Evolutionary conservation across 2,888 invertebrate genomes (phyloP).

Genomic region (Hofmannophila pseudospretella): DNA sequence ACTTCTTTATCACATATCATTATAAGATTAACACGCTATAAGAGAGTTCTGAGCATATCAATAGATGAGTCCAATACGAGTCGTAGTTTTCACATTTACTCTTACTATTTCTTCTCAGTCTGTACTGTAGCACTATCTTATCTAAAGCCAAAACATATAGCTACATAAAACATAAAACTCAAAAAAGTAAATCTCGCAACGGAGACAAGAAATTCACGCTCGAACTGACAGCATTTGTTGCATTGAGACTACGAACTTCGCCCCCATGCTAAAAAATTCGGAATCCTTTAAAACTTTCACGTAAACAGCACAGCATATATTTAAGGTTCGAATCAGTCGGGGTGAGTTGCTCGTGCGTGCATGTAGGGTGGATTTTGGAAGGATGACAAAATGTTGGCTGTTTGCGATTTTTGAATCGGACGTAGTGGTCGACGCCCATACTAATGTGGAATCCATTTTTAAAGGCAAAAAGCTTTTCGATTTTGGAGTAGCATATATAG

Average conservation of each 20-base stretch:
- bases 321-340: constrained; percentile 38
- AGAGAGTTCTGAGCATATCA: too few relatives aligned
- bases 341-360: constrained; percentile 31
- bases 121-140: too few relatives aligned
- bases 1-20: too few relatives aligned
- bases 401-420: constrained; percentile 7
- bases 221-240: constrained; percentile 38
- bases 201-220: constrained; percentile 31
- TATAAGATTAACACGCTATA: too few relatives aligned
- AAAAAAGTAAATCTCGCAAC: constrained; percentile 8
- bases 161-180: background rate
- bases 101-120: too few relatives aligned
- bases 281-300: constrained; percentile 43
- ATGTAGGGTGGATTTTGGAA: constrained; percentile 1
- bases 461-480: background rate
- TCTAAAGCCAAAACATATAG: too few relatives aligned
- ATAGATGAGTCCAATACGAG: too few relatives aligned
- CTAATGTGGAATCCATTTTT: background rate
- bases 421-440: constrained; percentile 1
- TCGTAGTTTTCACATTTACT: too few relatives aligned
- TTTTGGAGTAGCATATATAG: too few relatives aligned
- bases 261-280: constrained; percentile 37
- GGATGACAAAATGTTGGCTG: constrained; percentile 8
- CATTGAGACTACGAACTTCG: constrained; percentile 26
- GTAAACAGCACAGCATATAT: constrained; percentile 49